phyloP scores from a whole-genome alignment of 2,797 vertebrate species.

The Leptoclinus maculatus region DNA sequence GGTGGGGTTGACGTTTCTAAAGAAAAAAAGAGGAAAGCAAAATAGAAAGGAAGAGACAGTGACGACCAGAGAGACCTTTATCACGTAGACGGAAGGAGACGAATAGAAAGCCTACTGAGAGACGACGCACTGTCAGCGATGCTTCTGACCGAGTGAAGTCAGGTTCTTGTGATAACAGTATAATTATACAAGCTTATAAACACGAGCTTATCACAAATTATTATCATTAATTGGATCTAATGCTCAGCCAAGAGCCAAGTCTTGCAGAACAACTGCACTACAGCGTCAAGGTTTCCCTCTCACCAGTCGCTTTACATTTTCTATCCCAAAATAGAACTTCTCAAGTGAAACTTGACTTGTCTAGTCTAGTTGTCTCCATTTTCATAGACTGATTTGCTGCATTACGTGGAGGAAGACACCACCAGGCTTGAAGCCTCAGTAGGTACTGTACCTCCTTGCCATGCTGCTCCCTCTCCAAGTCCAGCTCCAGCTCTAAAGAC shows the following conservation, averaged over 20 bases:
- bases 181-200: neutral
- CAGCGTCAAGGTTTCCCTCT: neutral
- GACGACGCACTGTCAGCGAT: neutral
- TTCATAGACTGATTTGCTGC: neutral
- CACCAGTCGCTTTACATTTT: neutral
- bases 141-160: neutral
- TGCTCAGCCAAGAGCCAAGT: neutral
- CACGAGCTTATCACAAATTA: neutral
- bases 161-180: neutral
- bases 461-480: conserved; percentile 81
- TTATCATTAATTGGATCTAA: neutral
- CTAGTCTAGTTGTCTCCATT: neutral
- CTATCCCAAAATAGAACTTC: neutral
- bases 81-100: neutral
- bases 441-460: conserved; percentile 75
- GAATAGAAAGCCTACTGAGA: neutral
- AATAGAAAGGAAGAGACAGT: neutral
- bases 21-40: conserved; percentile 38
- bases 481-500: conserved; percentile 81
- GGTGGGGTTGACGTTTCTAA: accelerated
- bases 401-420: neutral
- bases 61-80: neutral
- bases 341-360: neutral
- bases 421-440: neutral
- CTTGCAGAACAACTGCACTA: neutral